Evolutionary conservation across 2,888 invertebrate genomes (phyloP).

Genomic region (Drosophila merina): DNA sequence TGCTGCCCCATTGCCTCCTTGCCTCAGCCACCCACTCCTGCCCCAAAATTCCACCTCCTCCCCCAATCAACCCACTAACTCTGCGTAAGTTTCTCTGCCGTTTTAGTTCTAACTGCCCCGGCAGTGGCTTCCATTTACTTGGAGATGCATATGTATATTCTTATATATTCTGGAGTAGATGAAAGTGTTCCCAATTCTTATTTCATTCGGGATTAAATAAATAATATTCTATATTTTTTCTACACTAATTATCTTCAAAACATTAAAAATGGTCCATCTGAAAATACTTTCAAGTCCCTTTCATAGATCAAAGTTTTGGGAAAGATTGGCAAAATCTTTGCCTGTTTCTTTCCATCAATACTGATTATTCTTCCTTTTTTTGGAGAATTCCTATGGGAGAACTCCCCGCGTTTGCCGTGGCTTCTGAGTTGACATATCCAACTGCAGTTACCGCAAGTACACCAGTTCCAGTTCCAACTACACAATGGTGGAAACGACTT

Average conservation of each 20-base stretch:
- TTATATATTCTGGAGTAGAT: neutral
- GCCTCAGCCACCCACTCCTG: neutral
- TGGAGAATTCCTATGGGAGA: constrained; percentile 15
- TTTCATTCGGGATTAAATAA: no score
- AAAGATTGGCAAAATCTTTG: neutral
- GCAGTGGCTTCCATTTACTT: constrained; percentile 28
- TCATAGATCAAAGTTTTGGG: no score
- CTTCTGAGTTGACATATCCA: constrained; percentile 52
- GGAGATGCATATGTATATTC: constrained; percentile 14
- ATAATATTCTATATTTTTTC: no score
- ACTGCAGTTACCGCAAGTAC: constrained; percentile 43
- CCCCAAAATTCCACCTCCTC: neutral
- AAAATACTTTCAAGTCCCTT: no score
- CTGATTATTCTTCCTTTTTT: neutral
- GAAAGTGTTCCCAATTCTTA: neutral
- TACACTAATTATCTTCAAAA: no score
- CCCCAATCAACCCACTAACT: constrained; percentile 10
- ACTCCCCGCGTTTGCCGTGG: constrained; percentile 20
- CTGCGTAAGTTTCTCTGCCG: constrained; percentile 53
- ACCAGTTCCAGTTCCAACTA: constrained; percentile 30
- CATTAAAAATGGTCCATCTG: no score
- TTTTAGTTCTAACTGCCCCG: constrained; percentile 51
- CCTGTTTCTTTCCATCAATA: neutral
- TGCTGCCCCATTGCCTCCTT: constrained; percentile 13
- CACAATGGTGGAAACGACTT: constrained; percentile 25